Evolutionary conservation across 2,888 invertebrate species (phyloP).

Genomic region (Rutpela maculata): DNA sequence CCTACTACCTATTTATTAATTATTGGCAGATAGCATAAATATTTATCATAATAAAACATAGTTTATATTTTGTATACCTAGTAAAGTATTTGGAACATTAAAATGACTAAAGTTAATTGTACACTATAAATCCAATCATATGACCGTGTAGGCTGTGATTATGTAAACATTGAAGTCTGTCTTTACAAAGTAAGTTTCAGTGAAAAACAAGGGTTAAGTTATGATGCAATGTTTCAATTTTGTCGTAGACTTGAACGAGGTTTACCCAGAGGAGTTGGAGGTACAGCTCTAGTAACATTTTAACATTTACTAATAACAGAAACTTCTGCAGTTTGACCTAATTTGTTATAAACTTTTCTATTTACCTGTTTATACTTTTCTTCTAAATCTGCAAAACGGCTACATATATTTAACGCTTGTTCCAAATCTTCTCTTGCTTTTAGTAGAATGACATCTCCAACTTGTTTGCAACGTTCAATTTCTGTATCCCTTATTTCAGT

Average conservation of each 20-base stretch:
- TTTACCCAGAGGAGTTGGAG: not conserved
- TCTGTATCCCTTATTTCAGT: slow-evolving; percentile 87
- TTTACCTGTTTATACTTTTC: slow-evolving; percentile 71
- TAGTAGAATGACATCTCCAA: slow-evolving; percentile 79
- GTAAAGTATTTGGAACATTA: not conserved
- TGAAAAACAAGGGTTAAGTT: slow-evolving; percentile 35
- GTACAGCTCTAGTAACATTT: not conserved
- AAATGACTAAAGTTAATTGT: not conserved
- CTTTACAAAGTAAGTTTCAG: slow-evolving; percentile 14
- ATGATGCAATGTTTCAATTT: slow-evolving; percentile 38
- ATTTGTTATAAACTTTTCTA: slow-evolving; percentile 30
- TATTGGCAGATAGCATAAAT: slow-evolving; percentile 13
- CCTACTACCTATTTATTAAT: not conserved
- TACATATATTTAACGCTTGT: slow-evolving; percentile 80
- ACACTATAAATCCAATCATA: slow-evolving; percentile 29
- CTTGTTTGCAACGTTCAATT: slow-evolving; percentile 80
- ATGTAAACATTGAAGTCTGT: slow-evolving; percentile 25
- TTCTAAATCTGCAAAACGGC: slow-evolving; percentile 79
- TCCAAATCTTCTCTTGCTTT: slow-evolving; percentile 80
- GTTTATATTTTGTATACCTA: no score
- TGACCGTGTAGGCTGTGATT: slow-evolving; percentile 34
- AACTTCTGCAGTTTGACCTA: not conserved
- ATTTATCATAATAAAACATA: not conserved
- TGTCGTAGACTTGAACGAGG: slow-evolving; percentile 16
- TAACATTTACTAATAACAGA: not conserved